Evolutionary conservation across 2,888 invertebrate species (phyloP), one percentile per base, ranked within the genome.

Genomic region (Ceratothoa steindachneri): DNA sequence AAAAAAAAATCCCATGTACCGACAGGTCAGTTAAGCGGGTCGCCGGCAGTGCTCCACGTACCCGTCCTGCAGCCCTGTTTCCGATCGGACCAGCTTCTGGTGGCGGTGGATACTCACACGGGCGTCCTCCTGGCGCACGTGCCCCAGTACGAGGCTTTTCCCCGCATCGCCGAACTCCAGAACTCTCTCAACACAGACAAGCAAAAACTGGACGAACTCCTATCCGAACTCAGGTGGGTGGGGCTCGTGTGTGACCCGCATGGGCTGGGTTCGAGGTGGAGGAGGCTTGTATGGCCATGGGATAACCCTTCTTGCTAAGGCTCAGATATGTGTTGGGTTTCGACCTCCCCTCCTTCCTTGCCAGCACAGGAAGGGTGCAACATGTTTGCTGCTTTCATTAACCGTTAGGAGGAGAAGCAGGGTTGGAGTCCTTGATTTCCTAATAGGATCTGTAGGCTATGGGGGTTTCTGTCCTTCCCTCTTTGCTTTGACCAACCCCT

Each of bases 51-150:
- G 82, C 87, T 97, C 77, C 93, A 94, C 29, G 91, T 96, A 73
- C 94, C 95, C 0, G 90, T 96, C 80, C 87, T 97, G 69, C 89
- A 90, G 81, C 96, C 96, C 28, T 96, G 95, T 84, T 87, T 96
- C 82, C 88, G 93, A 80, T 95, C 96, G 0, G 97, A 97, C 84
- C 92, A 94, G 84, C 88, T 97, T 80, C 87, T 96, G 74, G 91
- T 97, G 74, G 93, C 95, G 29, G 95, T 97, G 69, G 95, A 97
- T 84, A 94, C 95, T 31, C 95, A 96, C 85, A 93, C 93, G 5
- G 97, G 97, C 0, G 90, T 93, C 85, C 88, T 94, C 81, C 91
- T 95, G 80, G 93, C 94, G 81, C 94, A 96, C 82, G 93, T 97
- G 64, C 95, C 95, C 9, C 94, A 95, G 83, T 94, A 94, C 85